Base-by-base conservation (phyloP, 2,888 invertebrate genomes). In the Yponomeuta sedellus region DNA sequence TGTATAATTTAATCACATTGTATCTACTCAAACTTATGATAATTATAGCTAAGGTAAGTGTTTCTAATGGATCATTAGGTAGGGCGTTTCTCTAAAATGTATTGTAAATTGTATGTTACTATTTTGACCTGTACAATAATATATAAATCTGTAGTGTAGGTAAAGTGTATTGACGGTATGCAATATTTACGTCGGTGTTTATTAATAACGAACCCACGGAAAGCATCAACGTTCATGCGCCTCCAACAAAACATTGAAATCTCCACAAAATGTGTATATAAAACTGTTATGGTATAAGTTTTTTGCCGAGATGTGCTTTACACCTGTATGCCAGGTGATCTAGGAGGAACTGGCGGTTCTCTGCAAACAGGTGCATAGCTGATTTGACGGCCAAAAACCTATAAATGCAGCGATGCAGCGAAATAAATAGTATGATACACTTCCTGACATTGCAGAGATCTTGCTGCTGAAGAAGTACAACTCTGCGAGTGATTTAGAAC, bases 111-210 rank as follows among this genome's bases (percentile, higher is more conserved):
- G 8, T 34, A 34, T 34, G 34, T 8, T 34, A 34, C 34, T 5
- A 34, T 34, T 34, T 34, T 34, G 34, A 8, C 6, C 34, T 34
- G 34, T 34, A 34, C 34, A 8, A 34, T 34, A 34, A 34, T 34
- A 34, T 6, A 34, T 12, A 12, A 0, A 16, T 52, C 44, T 52
- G 16, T 52, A 52, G 16, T 52, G 44, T 52, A 52, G 44, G 44
- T 61, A 44, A 61, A 52, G 83, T 88, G 83, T 83, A 77, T 86
- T 86, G 91, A 91, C 91, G 78, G 89, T 81, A 91, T 91, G 91
- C 91, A 91, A 91, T 91, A 89, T 91, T 91, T 86, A 88, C 84
- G 83, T 86, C 19, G 86, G 86, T 78, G 79, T 79, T 72, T 74
- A 74, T 64, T 68, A 70, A 71, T 34, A 25, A 25, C 25, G 25